Conservation (phyloP, 2,888 invertebrate genomes). For the Campoplex nolae region DNA sequence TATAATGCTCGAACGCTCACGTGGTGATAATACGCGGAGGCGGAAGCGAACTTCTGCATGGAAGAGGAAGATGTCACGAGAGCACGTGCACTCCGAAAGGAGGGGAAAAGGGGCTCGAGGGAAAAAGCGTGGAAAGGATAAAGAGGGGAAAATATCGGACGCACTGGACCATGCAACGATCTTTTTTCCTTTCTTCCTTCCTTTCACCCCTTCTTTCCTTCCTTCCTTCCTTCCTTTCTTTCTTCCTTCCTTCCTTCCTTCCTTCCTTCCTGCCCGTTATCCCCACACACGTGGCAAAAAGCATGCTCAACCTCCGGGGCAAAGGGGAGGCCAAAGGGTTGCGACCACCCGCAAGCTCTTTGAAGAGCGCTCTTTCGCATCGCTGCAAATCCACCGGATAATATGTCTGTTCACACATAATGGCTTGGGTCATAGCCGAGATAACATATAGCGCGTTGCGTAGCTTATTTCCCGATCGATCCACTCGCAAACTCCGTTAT, state of each 20-base stretch:
- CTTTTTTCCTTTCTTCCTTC: constrained; percentile 55
- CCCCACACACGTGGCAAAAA: constrained; percentile 49
- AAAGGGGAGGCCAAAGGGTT: background rate
- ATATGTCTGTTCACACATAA: constrained; percentile 48
- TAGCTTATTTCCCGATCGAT: constrained; percentile 6
- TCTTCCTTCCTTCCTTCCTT: constrained; percentile 34
- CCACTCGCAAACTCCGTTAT: background rate
- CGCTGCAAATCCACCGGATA: constrained; percentile 38
- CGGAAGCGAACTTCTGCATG: constrained; percentile 37
- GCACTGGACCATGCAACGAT: constrained; percentile 37
- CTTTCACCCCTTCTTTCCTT: constrained; percentile 36
- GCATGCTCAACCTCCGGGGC: background rate
- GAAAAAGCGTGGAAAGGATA: background rate
- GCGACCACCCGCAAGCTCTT: constrained; percentile 65
- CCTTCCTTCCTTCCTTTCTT: constrained; percentile 48
- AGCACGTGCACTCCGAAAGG: constrained; percentile 18
- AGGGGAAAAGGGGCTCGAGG: background rate
- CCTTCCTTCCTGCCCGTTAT: background rate
- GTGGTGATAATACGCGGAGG: constrained; percentile 57
- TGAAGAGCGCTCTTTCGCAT: constrained; percentile 65
- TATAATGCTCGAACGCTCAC: constrained; percentile 53
- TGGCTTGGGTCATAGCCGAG: constrained; percentile 69
- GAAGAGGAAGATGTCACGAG: constrained; percentile 11
- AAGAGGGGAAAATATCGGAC: constrained; percentile 26
- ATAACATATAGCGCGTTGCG: background rate